These are phyloP conservation scores for Acanthurus leucopareius DNA, from an alignment of 2,797 vertebrate species.

Conservation along the genomic window DNA sequence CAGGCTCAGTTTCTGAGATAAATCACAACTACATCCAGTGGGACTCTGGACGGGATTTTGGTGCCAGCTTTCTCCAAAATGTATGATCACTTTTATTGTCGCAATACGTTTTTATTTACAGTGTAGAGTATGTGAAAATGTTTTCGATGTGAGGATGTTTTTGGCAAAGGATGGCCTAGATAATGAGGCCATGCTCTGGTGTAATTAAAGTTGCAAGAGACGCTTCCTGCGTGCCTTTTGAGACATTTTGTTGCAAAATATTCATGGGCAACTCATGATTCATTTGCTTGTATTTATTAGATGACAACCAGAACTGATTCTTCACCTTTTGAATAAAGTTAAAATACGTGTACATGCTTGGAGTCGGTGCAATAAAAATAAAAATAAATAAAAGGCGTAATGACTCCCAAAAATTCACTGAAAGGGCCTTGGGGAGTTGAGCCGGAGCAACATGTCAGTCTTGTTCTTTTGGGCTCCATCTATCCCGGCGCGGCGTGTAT, in stretches of 20 bases:
- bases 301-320: slow-evolving; percentile 5
- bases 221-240: slow-evolving; percentile 70
- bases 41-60: slow-evolving; percentile 47
- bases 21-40: slow-evolving; percentile 66
- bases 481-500: slow-evolving; percentile 38
- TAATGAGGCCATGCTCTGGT: slow-evolving; percentile 67
- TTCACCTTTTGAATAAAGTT: slow-evolving; percentile 59
- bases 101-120: slow-evolving; percentile 25
- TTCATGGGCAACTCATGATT: slow-evolving; percentile 62
- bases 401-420: slow-evolving; percentile 34
- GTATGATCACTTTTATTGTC: slow-evolving; percentile 72
- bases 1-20: slow-evolving; percentile 62
- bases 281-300: slow-evolving; percentile 28
- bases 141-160: slow-evolving; percentile 57
- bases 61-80: slow-evolving; percentile 71
- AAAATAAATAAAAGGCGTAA: slow-evolving; percentile 31
- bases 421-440: slow-evolving; percentile 56
- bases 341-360: slow-evolving; percentile 7
- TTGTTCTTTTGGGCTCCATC: slow-evolving; percentile 56
- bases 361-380: slow-evolving; percentile 1
- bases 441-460: slow-evolving; percentile 70
- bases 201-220: slow-evolving; percentile 82
- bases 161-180: slow-evolving; percentile 71
- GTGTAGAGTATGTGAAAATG: slow-evolving; percentile 35
- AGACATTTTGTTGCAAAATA: slow-evolving; percentile 74